Percentiles rank a stretch among this genome's conserved stretches.
These are phyloP conservation scores for Amiota mariae DNA, from an alignment of 2,888 invertebrate species.

Conservation along the genomic window DNA sequence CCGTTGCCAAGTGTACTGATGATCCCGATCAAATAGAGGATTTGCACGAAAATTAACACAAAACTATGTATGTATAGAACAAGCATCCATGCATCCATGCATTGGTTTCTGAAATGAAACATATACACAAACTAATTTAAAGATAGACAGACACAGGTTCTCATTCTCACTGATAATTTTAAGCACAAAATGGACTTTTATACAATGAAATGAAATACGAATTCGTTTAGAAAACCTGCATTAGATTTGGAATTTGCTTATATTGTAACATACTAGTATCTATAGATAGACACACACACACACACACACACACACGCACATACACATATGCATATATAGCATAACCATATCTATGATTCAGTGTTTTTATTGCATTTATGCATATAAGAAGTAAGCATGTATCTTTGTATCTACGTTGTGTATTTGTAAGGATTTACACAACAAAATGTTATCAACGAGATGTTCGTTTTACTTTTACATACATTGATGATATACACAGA, in stretches of 20 bases:
- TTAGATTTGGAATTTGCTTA: slow-evolving; percentile 60
- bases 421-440: slow-evolving; percentile 66
- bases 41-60: slow-evolving; percentile 59
- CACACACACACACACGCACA: slow-evolving; percentile 17
- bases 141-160: not conserved
- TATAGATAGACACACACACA: slow-evolving; percentile 47
- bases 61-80: slow-evolving; percentile 37
- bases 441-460: slow-evolving; percentile 52
- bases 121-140: not conserved
- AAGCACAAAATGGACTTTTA: slow-evolving; percentile 34
- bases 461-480: slow-evolving; percentile 27
- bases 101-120: not conserved
- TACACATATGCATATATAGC: not conserved
- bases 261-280: slow-evolving; percentile 37
- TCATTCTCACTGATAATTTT: slow-evolving; percentile 34
- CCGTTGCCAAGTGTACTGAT: slow-evolving; percentile 37
- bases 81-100: slow-evolving; percentile 15
- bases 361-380: not conserved
- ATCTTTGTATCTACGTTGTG: too few species aligned
- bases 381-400: not conserved
- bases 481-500: too few species aligned
- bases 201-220: not conserved
- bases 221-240: slow-evolving; percentile 42
- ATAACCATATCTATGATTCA: slow-evolving; percentile 45
- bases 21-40: slow-evolving; percentile 56